Evolutionary conservation across 2,113 vertebrate genomes (phyloP), one percentile per base, ranked within the genome.

Genomic region (Nicator chloris): DNA sequence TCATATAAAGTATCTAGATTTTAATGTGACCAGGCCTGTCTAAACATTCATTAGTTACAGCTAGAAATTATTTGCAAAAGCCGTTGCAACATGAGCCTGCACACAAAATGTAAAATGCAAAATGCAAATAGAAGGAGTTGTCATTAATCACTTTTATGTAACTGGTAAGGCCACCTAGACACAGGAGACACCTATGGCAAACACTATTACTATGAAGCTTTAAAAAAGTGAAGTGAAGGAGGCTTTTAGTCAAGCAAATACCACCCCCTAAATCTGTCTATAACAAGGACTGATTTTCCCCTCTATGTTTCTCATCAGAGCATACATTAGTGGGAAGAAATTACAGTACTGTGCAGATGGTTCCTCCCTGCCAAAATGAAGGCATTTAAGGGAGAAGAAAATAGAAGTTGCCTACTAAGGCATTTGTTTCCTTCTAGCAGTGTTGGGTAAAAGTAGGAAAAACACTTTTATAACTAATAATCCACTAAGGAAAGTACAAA

Each of bases 321-420:
- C 2, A 30, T 88, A 93, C 96, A 94, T 96, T 82, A 88, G 92
- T n/a, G 28, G 87, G 88, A 90, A 93, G 69, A 88, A 95, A 95
- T 94, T 90, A 91, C 91, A 93, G 90, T 71, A 90, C 90, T 81
- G 78, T 73, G 75, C 79, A 86, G 79, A 81, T 96, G 90, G 81
- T 88, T 96, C 88, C 54, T 92, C 77, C 81, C 73, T 90, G 54
- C 42, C 61, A 96, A 97, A 93, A 86, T 65, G 66, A 87, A 97
- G 44, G 86, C 73, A 63, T 90, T 92, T 86, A 50, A 31, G 28
- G 72, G 30, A 84, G 50, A 57, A 54, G 65, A 95, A 97, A 96
- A 90, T 85, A 92, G 91, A 95, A 94, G 28, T 63, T 96, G 85
- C 64, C 89, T 94, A 86, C 54, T 84, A 92, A 94, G 83, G 45